phyloP scores from a whole-genome alignment of 2,113 vertebrate species.

The Caracal caracal region DNA sequence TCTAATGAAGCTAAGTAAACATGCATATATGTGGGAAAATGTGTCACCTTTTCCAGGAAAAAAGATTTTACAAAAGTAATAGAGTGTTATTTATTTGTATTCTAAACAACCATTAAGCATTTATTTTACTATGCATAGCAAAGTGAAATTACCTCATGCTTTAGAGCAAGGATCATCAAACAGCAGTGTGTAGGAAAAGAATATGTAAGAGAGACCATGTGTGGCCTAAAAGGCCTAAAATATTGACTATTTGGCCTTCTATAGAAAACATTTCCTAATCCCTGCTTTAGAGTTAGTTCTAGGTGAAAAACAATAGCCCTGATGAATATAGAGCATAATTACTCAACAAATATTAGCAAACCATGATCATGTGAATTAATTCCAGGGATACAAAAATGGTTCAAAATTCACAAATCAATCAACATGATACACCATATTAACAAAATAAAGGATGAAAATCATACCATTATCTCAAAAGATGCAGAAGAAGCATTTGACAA shows the following conservation, averaged over 20 bases:
- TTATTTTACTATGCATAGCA: not conserved
- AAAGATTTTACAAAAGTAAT: not conserved
- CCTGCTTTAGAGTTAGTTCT: not conserved
- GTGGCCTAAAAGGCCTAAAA: not conserved
- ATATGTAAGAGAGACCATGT: not conserved
- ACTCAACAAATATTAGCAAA: not conserved
- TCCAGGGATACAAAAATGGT: not conserved
- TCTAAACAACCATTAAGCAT: not conserved
- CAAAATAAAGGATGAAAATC: not conserved
- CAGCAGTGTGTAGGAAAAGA: not conserved
- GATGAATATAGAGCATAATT: not conserved
- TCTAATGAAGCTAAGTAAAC: not conserved
- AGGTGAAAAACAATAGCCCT: not conserved
- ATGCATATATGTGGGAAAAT: not conserved
- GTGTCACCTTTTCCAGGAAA: not conserved
- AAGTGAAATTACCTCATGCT: not conserved
- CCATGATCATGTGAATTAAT: not conserved
- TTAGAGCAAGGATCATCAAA: not conserved
- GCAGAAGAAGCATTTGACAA: not conserved
- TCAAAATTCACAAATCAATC: not conserved
- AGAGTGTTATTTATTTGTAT: not conserved
- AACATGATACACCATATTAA: not conserved
- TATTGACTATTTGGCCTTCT: not conserved
- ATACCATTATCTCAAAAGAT: not conserved
- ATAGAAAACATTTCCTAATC: not conserved